A percentile compares a stretch with the other conserved stretches of the same genome.
Evolutionary conservation across 2,113 vertebrate genomes (phyloP).

Genomic region (Ibidorhyncha struthersii): DNA sequence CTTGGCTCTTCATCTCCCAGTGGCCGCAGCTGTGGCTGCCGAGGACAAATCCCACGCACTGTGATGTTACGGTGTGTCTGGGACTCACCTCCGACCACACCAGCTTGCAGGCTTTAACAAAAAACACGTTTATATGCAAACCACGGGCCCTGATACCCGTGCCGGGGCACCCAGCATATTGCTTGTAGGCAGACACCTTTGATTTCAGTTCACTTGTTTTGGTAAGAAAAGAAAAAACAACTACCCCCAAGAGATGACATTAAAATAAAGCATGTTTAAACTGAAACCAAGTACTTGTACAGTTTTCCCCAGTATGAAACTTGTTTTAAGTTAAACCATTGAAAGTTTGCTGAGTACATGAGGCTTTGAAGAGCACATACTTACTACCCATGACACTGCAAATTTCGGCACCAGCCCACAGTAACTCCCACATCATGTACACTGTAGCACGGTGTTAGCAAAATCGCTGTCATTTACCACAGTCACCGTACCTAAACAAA

Average conservation of each 20-base stretch:
- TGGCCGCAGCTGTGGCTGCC: not conserved
- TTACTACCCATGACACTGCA: not conserved
- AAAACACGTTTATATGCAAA: not conserved
- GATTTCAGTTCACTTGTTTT: not conserved
- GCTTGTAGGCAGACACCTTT: not conserved
- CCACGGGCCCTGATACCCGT: rapidly evolving
- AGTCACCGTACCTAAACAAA: not conserved
- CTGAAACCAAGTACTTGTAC: not conserved
- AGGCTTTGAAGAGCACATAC: not conserved
- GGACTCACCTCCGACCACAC: not conserved
- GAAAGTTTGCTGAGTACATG: not conserved
- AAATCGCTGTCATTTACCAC: not conserved
- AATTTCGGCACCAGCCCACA: not conserved
- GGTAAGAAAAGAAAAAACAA: not conserved
- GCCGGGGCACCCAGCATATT: not conserved
- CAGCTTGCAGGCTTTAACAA: not conserved
- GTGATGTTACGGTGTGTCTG: not conserved
- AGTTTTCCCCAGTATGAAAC: not conserved
- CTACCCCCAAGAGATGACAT: not conserved
- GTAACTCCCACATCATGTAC: not conserved
- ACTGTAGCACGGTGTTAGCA: not conserved
- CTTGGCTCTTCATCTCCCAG: not conserved
- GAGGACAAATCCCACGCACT: not conserved
- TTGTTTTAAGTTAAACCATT: slow-evolving; percentile 9
- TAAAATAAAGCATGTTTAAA: not conserved